Conservation (phyloP, 2,797 vertebrate genomes). For the Synaphobranchus kaupii region DNA sequence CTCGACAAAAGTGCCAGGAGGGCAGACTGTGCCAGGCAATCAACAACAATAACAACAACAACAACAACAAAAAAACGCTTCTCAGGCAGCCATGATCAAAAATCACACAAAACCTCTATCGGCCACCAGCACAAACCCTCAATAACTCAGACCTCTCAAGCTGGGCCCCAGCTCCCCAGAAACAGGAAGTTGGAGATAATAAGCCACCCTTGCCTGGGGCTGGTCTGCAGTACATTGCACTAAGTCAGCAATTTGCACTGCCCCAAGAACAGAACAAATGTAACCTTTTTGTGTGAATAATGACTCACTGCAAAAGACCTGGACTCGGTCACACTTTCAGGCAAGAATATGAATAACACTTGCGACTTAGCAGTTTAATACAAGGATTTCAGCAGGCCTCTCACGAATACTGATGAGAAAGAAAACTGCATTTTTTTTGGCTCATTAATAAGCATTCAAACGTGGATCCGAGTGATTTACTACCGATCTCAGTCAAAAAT, state of each 20-base stretch:
- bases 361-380: background rate
- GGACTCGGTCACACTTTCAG: background rate
- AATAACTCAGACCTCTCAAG: background rate
- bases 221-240: background rate
- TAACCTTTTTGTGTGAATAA: conserved; percentile 5
- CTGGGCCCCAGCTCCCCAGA: background rate
- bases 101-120: background rate
- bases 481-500: background rate
- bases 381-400: background rate
- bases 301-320: background rate
- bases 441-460: background rate
- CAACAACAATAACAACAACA: background rate
- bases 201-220: background rate
- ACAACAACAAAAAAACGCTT: background rate
- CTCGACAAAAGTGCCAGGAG: background rate
- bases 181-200: conserved; percentile 4
- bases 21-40: background rate
- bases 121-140: background rate
- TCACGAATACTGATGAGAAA: background rate
- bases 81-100: background rate
- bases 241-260: conserved; percentile 2
- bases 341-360: background rate
- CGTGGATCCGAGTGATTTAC: background rate
- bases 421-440: background rate
- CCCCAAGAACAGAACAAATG: background rate